Percentiles rank a stretch among this genome's conserved stretches.
Conservation (phyloP, 2,888 invertebrate genomes). For the Xestobium rufovillosum region DNA sequence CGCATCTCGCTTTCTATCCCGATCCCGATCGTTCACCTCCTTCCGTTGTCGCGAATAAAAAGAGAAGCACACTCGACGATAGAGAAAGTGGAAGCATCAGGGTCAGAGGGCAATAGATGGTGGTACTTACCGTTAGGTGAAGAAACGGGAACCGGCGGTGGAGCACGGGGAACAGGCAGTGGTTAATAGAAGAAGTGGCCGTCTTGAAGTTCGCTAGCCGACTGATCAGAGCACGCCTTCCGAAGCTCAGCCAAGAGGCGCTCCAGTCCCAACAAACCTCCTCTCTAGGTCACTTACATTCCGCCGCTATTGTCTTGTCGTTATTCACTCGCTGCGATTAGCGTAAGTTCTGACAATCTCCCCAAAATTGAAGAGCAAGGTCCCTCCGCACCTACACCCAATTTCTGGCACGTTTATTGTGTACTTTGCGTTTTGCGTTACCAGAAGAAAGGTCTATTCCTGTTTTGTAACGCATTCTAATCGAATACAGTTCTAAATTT, state of each 20-base stretch:
- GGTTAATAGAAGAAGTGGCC: conserved; percentile 35
- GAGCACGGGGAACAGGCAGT: conserved; percentile 24
- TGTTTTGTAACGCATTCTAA: too few species aligned
- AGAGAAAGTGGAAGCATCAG: conserved; percentile 24
- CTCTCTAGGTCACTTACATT: conserved; percentile 39
- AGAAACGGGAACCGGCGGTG: conserved; percentile 22
- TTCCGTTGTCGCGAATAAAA: conserved; percentile 20
- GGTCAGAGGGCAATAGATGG: conserved; percentile 26
- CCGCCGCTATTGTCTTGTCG: conserved; percentile 31
- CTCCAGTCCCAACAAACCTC: conserved; percentile 33
- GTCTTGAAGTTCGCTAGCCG: conserved; percentile 36
- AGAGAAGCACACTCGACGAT: conserved; percentile 15
- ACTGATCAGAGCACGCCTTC: conserved; percentile 36
- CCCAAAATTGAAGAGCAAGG: conserved; percentile 23
- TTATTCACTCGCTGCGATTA: conserved; percentile 24
- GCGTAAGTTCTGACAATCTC: conserved; percentile 19
- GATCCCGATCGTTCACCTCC: conserved; percentile 11
- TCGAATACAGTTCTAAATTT: too few species aligned
- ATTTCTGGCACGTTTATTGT: too few species aligned
- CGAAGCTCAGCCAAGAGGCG: conserved; percentile 32
- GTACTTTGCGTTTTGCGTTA: too few species aligned
- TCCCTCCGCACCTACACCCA: too few species aligned
- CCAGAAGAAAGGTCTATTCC: too few species aligned
- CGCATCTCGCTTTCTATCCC: background rate
- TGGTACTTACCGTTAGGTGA: conserved; percentile 24